Evolutionary conservation across 2,797 vertebrate species (phyloP).

Genomic region (Pelodytes ibericus): DNA sequence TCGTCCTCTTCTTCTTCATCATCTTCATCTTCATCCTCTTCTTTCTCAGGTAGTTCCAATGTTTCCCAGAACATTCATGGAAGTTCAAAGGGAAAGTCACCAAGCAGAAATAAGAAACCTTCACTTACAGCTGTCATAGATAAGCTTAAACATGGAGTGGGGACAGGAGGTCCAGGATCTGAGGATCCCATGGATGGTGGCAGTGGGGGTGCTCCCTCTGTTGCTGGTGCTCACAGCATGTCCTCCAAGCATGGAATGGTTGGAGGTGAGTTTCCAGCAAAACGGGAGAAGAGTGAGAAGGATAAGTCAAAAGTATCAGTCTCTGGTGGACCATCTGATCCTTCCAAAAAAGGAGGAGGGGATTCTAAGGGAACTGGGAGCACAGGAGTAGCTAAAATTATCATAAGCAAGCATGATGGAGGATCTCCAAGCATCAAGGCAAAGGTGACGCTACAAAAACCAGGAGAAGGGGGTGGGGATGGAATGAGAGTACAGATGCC

Average conservation of each 20-base stretch:
- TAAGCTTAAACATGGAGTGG: constrained; percentile 96
- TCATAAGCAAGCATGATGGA: constrained; percentile 97
- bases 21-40: constrained; percentile 75
- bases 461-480: constrained; percentile 86
- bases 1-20: constrained; percentile 75
- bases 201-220: constrained; percentile 74
- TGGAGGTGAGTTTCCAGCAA: constrained; percentile 85
- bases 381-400: constrained; percentile 94
- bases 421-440: constrained; percentile 97
- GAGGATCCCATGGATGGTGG: constrained; percentile 88
- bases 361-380: constrained; percentile 78
- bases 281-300: constrained; percentile 94
- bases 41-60: constrained; percentile 66
- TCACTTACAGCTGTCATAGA: constrained; percentile 97
- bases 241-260: constrained; percentile 88
- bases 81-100: constrained; percentile 95
- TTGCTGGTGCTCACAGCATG: constrained; percentile 77
- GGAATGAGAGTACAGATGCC: constrained; percentile 89
- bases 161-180: constrained; percentile 85
- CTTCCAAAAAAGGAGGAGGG: constrained; percentile 88
- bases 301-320: constrained; percentile 92
- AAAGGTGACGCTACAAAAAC: constrained; percentile 95
- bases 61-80: constrained; percentile 88
- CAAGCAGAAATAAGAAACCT: constrained; percentile 97
- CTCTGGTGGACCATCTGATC: constrained; percentile 82